These are phyloP conservation scores for Rutilus rutilus DNA, from an alignment of 2,113 vertebrate genomes.

Conservation along the genomic window DNA sequence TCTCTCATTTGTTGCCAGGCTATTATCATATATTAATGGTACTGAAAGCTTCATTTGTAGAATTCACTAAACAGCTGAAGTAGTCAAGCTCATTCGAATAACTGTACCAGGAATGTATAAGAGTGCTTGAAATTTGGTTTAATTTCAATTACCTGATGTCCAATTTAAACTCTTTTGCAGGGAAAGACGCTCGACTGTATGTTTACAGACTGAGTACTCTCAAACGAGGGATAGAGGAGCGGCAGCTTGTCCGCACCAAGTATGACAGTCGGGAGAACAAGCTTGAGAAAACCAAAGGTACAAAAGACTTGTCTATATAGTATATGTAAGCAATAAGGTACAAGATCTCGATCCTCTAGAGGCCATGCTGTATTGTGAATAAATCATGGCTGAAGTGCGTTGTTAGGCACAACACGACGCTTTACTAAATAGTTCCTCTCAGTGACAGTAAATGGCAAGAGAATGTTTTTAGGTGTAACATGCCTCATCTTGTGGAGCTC, in stretches of 20 bases:
- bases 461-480: too few relatives aligned
- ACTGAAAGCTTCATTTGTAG: slow-evolving; percentile 20
- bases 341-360: too few relatives aligned
- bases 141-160: background rate
- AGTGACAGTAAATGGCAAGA: too few relatives aligned
- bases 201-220: slow-evolving; percentile 89
- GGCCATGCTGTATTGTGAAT: too few relatives aligned
- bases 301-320: background rate
- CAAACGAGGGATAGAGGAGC: slow-evolving; percentile 82
- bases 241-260: slow-evolving; percentile 81
- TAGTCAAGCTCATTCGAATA: slow-evolving; percentile 3
- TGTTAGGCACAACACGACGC: too few relatives aligned
- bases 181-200: slow-evolving; percentile 93
- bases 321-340: too few relatives aligned
- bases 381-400: too few relatives aligned
- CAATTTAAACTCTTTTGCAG: slow-evolving; percentile 68
- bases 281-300: slow-evolving; percentile 98
- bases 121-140: background rate
- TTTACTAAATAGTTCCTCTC: too few relatives aligned
- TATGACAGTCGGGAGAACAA: slow-evolving; percentile 95
- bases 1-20: slow-evolving; percentile 18
- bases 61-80: slow-evolving; percentile 12
- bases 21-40: slow-evolving; percentile 2
- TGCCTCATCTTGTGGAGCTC: too few relatives aligned
- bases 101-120: background rate